phyloP scores from a whole-genome alignment of 2,888 invertebrate genomes.

The Hirtodrosophila alboralis region DNA sequence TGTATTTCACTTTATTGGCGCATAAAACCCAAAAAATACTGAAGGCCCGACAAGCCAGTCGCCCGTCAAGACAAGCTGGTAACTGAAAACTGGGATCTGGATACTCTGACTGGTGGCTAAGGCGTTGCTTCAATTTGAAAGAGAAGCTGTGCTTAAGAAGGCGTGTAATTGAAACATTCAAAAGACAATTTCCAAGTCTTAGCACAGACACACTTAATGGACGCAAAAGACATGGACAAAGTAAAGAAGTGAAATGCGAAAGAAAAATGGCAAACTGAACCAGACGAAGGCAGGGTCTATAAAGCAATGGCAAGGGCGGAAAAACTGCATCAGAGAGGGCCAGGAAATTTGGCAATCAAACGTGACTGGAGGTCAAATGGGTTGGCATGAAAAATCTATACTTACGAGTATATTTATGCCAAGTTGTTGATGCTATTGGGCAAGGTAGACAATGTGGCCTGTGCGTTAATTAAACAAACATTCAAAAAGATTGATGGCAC shows the following conservation, averaged over 20 bases:
- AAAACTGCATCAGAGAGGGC: constrained; percentile 47
- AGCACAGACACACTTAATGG: constrained; percentile 83
- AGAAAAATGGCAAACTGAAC: constrained; percentile 65
- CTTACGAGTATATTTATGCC: constrained; percentile 45
- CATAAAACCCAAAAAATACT: constrained; percentile 66
- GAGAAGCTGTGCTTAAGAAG: constrained; percentile 84
- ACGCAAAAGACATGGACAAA: constrained; percentile 75
- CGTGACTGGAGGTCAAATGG: constrained; percentile 70
- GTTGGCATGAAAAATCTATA: constrained; percentile 54
- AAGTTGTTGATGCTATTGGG: constrained; percentile 29
- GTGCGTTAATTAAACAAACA: constrained; percentile 77
- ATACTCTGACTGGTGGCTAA: constrained; percentile 25
- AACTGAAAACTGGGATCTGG: constrained; percentile 41
- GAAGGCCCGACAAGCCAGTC: constrained; percentile 34
- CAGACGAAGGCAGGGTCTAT: constrained; percentile 12
- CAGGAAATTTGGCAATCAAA: constrained; percentile 59
- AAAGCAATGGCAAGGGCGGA: constrained; percentile 5
- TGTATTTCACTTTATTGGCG: constrained; percentile 76
- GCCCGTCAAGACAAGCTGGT: constrained; percentile 6
- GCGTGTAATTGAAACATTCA: constrained; percentile 85
- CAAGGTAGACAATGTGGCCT: constrained; percentile 58
- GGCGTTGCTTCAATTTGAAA: constrained; percentile 71
- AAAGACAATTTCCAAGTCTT: constrained; percentile 84
- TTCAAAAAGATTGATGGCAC: constrained; percentile 82
- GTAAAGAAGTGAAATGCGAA: constrained; percentile 76